Percentiles rank a stretch among this genome's conserved stretches.
These are phyloP conservation scores for Cyrtorhinus lividipennis DNA, from an alignment of 1,140 invertebrate species.

Conservation along the genomic window DNA sequence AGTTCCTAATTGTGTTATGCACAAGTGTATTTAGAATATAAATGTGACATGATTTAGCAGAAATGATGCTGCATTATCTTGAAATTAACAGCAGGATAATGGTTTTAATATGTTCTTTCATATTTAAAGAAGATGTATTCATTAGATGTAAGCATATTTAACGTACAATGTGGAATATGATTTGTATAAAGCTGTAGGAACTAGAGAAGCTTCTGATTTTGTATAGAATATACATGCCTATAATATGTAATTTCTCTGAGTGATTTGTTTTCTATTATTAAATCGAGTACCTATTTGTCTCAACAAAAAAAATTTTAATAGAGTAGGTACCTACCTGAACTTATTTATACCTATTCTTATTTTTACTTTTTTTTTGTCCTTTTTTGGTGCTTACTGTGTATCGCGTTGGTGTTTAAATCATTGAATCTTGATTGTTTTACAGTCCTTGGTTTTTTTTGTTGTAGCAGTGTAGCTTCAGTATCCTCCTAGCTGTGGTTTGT, in stretches of 20 bases:
- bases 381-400: slow-evolving; percentile 1
- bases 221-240: background rate
- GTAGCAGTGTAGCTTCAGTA: background rate
- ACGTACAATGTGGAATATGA: slow-evolving; percentile 1
- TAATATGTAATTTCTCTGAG: background rate
- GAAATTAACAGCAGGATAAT: background rate
- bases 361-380: background rate
- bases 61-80: background rate
- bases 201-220: background rate
- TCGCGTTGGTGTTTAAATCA: background rate
- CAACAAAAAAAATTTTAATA: background rate
- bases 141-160: background rate
- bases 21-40: slow-evolving; percentile 1
- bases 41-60: background rate
- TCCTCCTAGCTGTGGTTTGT: background rate
- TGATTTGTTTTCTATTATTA: background rate
- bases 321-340: background rate
- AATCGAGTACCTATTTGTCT: background rate
- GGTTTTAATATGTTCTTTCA: background rate
- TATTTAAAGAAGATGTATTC: background rate
- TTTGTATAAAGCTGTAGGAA: background rate
- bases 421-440: background rate
- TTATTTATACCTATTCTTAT: background rate
- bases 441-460: background rate
- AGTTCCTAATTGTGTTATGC: slow-evolving; percentile 9